Percentiles rank a stretch among this genome's conserved stretches.
These are phyloP conservation scores for Nicator chloris DNA, from an alignment of 2,113 vertebrate genomes.

Conservation along the genomic window DNA sequence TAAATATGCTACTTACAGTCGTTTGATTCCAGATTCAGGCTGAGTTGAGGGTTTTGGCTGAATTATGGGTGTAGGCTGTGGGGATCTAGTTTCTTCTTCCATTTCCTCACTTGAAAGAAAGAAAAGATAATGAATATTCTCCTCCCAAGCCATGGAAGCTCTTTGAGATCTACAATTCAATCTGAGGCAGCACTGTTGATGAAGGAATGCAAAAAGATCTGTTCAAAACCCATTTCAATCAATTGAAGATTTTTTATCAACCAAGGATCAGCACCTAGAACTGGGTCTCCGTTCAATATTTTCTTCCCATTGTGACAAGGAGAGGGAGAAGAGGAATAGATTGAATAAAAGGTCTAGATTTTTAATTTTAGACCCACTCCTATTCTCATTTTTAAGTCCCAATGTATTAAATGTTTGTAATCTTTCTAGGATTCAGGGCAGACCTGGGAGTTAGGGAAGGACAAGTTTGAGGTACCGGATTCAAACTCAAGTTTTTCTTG, in stretches of 20 bases:
- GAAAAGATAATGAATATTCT: not conserved
- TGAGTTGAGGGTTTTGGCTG: conserved; percentile 71
- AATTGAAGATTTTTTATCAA: not conserved
- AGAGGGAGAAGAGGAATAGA: not conserved
- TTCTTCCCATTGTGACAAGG: not conserved
- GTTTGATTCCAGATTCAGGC: conserved; percentile 89
- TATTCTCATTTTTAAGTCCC: not conserved
- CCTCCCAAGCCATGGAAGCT: not conserved
- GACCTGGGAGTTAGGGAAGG: not conserved
- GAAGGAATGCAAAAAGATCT: not conserved
- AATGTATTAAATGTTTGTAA: not conserved
- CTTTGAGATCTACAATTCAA: not conserved
- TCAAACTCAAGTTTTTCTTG: not conserved
- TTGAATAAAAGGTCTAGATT: not conserved
- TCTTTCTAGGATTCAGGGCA: not conserved
- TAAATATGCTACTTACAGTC: conserved; percentile 80
- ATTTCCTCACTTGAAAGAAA: conserved; percentile 82
- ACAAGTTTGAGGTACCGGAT: not conserved
- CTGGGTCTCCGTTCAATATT: not conserved
- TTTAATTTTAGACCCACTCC: not conserved
- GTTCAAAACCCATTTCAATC: not conserved
- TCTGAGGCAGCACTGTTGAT: not conserved
- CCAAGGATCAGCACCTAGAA: not conserved
- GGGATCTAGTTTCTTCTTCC: conserved; percentile 80
- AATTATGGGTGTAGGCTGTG: conserved; percentile 71